These are phyloP conservation scores for Orthonychiurus folsomi DNA, from an alignment of 2,888 invertebrate species.

Conservation along the genomic window DNA sequence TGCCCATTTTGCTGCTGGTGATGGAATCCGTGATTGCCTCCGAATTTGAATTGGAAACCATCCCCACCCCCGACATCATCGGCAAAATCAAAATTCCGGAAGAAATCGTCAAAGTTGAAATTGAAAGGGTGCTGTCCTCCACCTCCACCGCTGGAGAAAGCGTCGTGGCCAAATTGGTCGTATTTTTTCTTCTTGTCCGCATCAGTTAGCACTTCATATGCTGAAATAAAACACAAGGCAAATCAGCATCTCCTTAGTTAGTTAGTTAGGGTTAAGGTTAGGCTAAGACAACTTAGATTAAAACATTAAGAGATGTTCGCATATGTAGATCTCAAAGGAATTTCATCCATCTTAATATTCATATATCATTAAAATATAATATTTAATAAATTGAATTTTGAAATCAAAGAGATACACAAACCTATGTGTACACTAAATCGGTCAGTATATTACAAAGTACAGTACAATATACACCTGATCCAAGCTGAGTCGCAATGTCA, in stretches of 20 bases:
- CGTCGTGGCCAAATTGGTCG: slow-evolving; percentile 45
- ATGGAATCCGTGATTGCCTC: slow-evolving; percentile 23
- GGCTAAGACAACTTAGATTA: too few relatives aligned
- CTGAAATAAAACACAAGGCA: slow-evolving; percentile 41
- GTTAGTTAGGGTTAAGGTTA: neutral
- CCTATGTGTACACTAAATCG: too few relatives aligned
- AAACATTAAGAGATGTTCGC: too few relatives aligned
- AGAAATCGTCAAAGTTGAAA: slow-evolving; percentile 46
- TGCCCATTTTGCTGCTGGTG: slow-evolving; percentile 17
- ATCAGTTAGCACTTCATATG: slow-evolving; percentile 48
- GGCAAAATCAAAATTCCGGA: slow-evolving; percentile 42
- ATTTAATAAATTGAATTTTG: too few relatives aligned
- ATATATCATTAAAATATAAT: too few relatives aligned
- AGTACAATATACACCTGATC: too few relatives aligned
- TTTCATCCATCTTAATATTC: too few relatives aligned
- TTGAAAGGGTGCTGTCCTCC: slow-evolving; percentile 41
- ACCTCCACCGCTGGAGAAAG: slow-evolving; percentile 40
- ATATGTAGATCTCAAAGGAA: too few relatives aligned
- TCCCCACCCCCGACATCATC: slow-evolving; percentile 29
- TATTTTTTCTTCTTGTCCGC: slow-evolving; percentile 45
- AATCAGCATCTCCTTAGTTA: neutral
- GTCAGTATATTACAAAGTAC: too few relatives aligned
- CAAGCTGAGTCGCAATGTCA: too few relatives aligned
- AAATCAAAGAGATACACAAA: too few relatives aligned
- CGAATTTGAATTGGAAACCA: slow-evolving; percentile 34